These are phyloP conservation scores for Pachyrhynchus sulphureomaculatus DNA, from an alignment of 1,140 invertebrate genomes.

Conservation along the genomic window DNA sequence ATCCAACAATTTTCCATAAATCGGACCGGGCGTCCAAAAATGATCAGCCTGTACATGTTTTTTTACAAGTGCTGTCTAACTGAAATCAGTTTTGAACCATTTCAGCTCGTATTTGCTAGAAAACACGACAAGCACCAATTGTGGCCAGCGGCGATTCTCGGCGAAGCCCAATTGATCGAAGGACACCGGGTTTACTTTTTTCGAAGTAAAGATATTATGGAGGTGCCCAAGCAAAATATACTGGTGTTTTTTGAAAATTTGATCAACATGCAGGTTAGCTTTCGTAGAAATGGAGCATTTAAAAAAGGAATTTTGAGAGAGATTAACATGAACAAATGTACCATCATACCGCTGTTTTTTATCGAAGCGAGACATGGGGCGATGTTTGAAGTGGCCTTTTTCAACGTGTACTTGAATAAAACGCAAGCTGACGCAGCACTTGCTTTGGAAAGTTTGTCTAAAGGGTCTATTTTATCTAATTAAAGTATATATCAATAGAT, in stretches of 20 bases:
- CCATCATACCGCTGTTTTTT: constrained; percentile 15
- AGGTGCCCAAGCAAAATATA: constrained; percentile 10
- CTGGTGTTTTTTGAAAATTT: constrained; percentile 16
- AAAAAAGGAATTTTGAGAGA: constrained; percentile 24
- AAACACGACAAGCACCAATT: constrained; percentile 21
- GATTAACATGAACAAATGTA: background rate
- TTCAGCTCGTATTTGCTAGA: constrained; percentile 31
- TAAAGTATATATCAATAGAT: constrained; percentile 4
- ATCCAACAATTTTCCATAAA: too few species aligned
- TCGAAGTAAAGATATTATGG: constrained; percentile 26
- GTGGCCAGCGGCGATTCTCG: constrained; percentile 25
- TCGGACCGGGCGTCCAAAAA: too few species aligned
- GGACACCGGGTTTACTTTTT: constrained; percentile 32
- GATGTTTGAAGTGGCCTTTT: constrained; percentile 19
- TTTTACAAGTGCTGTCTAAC: background rate
- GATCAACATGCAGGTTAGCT: constrained; percentile 22
- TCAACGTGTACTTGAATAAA: constrained; percentile 23
- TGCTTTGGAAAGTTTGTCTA: background rate
- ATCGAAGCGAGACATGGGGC: constrained; percentile 8
- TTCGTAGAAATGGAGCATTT: constrained; percentile 12
- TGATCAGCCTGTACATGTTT: too few species aligned
- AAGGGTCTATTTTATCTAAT: background rate
- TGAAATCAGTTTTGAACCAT: constrained; percentile 29
- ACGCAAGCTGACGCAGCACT: constrained; percentile 26
- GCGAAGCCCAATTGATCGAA: background rate